A percentile compares a stretch with the other conserved stretches of the same genome.
Conservation (phyloP, 1,140 invertebrate species). For the Drosophila auraria region DNA sequence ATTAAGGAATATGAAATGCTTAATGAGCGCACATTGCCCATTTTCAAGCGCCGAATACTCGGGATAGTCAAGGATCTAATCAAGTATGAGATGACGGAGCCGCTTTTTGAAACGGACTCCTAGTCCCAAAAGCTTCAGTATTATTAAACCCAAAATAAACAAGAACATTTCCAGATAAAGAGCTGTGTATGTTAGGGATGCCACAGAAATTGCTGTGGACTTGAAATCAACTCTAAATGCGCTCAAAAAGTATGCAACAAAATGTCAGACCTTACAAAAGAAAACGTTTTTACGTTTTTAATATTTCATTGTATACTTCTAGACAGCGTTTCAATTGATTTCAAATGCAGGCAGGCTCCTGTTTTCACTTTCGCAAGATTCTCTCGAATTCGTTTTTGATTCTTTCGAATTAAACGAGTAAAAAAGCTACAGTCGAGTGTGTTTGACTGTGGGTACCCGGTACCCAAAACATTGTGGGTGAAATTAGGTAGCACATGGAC, state of each 20-base stretch:
- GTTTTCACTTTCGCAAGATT: too few species aligned
- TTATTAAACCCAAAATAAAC: slow-evolving; percentile 12
- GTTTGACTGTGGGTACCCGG: too few species aligned
- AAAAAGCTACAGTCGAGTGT: too few species aligned
- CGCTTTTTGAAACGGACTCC: slow-evolving; percentile 20
- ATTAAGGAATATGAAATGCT: slow-evolving; percentile 61
- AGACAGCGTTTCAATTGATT: too few species aligned
- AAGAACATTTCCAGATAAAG: neutral
- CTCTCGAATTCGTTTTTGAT: too few species aligned
- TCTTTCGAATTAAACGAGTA: too few species aligned
- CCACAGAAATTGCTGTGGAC: neutral
- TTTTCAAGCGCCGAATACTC: slow-evolving; percentile 61
- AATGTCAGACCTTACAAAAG: neutral
- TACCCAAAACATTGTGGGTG: too few species aligned
- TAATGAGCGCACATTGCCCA: slow-evolving; percentile 61
- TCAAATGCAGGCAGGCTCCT: too few species aligned
- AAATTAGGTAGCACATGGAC: too few species aligned
- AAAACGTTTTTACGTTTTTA: too few species aligned
- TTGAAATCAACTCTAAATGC: neutral
- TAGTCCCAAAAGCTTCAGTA: slow-evolving; percentile 14
- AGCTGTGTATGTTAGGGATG: neutral
- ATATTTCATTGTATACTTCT: too few species aligned
- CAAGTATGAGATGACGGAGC: slow-evolving; percentile 52
- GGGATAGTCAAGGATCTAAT: slow-evolving; percentile 55
- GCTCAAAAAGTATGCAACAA: too few species aligned